Percentiles rank a stretch among this genome's conserved stretches.
Conservation (phyloP, 1,140 invertebrate genomes). For the Coboldia fuscipes region DNA sequence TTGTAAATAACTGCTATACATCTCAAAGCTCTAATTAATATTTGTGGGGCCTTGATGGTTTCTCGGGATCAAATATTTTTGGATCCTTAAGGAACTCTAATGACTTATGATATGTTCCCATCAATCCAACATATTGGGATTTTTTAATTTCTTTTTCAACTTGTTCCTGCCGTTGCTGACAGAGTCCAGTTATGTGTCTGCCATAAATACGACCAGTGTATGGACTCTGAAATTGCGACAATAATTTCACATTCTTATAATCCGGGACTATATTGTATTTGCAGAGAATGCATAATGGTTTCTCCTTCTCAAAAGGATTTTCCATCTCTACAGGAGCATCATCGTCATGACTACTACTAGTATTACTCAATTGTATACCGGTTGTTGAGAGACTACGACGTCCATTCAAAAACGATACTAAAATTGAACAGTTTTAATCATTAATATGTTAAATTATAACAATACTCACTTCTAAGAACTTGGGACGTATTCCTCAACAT, state of each 20-base stretch:
- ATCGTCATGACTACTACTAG: conserved; percentile 4
- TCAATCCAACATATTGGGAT: conserved; percentile 48
- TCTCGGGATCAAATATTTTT: conserved; percentile 65
- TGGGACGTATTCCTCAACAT: too few relatives aligned
- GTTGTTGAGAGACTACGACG: too few relatives aligned
- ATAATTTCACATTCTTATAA: conserved; percentile 78
- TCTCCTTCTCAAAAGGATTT: conserved; percentile 67
- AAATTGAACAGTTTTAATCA: too few relatives aligned
- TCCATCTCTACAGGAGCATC: conserved; percentile 40
- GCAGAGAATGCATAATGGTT: conserved; percentile 65
- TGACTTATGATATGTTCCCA: conserved; percentile 58
- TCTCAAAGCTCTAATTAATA: too few relatives aligned
- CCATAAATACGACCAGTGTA: conserved; percentile 82
- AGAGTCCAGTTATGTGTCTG: conserved; percentile 76
- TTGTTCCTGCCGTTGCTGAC: conserved; percentile 44
- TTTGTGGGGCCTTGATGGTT: conserved; percentile 55
- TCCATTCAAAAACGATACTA: too few relatives aligned
- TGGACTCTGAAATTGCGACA: conserved; percentile 90
- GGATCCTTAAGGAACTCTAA: conserved; percentile 60
- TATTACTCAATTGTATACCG: conserved; percentile 1
- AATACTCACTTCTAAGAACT: too few relatives aligned
- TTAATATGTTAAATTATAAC: too few relatives aligned
- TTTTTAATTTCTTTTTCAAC: conserved; percentile 49
- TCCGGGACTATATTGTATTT: conserved; percentile 58
- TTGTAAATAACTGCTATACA: too few relatives aligned